These are phyloP conservation scores for Blera fallax DNA, from an alignment of 2,888 invertebrate species.

Conservation along the genomic window DNA sequence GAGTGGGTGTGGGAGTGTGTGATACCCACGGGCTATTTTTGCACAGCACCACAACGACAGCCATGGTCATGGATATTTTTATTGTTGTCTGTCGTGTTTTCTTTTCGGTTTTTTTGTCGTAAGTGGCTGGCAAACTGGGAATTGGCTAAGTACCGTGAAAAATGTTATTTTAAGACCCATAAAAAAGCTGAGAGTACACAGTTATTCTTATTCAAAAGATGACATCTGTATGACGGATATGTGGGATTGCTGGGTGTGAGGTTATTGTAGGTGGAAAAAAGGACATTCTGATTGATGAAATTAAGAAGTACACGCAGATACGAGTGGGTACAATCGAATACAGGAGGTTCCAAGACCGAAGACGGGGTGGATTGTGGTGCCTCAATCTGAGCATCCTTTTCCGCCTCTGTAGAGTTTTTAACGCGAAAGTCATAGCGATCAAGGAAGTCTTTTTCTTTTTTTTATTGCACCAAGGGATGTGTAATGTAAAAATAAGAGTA, in stretches of 20 bases:
- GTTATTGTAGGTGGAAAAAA: background rate
- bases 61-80: conserved; percentile 67
- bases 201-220: conserved; percentile 56
- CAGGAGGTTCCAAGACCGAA: no score
- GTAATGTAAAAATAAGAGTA: no score
- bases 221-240: conserved; percentile 50
- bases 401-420: no score
- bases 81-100: conserved; percentile 57
- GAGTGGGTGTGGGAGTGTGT: conserved; percentile 65
- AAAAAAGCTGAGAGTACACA: conserved; percentile 37
- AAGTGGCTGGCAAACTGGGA: conserved; percentile 35
- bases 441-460: no score
- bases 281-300: background rate
- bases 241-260: background rate
- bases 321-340: no score
- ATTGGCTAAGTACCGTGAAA: conserved; percentile 68
- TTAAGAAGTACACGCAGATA: no score
- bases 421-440: no score
- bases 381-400: no score
- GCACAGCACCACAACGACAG: conserved; percentile 10
- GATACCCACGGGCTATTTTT: conserved; percentile 57
- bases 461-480: no score
- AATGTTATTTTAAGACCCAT: conserved; percentile 56
- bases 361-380: no score
- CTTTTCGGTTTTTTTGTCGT: background rate